A percentile compares a stretch with the other conserved stretches of the same genome.
Conservation (phyloP, 1,140 invertebrate species). For the Trachymyrmex septentrionalis region DNA sequence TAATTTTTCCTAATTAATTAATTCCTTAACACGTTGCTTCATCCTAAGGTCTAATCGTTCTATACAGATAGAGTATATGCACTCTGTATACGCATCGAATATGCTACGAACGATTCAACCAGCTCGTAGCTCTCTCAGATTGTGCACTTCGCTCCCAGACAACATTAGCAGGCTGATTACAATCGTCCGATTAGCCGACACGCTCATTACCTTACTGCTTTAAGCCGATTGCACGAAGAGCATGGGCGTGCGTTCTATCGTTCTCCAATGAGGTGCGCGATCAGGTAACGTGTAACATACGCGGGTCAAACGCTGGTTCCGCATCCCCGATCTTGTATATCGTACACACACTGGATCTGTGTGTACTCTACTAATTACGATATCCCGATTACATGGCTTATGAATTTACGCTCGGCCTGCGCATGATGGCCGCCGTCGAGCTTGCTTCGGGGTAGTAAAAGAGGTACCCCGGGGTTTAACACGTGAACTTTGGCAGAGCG, state of each 20-base stretch:
- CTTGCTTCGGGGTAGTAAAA: conserved; percentile 1
- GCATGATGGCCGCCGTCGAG: conserved; percentile 17
- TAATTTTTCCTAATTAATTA: conserved; percentile 10
- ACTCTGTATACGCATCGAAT: background rate
- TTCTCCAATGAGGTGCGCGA: conserved; percentile 2
- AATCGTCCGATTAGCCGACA: conserved; percentile 34
- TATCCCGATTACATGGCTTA: conserved; percentile 43
- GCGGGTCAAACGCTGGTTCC: background rate
- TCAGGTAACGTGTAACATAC: background rate
- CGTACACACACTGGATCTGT: background rate
- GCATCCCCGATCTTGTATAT: background rate
- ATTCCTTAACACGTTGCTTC: background rate
- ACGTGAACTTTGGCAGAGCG: conserved; percentile 4
- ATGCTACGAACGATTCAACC: background rate
- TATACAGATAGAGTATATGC: background rate
- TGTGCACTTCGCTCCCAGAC: conserved; percentile 27
- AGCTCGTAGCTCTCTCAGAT: background rate
- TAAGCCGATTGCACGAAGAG: conserved; percentile 18
- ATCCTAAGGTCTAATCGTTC: background rate
- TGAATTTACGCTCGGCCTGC: conserved; percentile 15
- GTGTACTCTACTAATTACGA: conserved; percentile 41
- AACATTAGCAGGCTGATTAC: conserved; percentile 44
- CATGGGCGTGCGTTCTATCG: conserved; percentile 20
- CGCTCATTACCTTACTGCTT: conserved; percentile 25
- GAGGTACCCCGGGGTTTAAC: conserved; percentile 9